Evolutionary conservation across 2,113 vertebrate species (phyloP).

Genomic region (Mustela lutreola): DNA sequence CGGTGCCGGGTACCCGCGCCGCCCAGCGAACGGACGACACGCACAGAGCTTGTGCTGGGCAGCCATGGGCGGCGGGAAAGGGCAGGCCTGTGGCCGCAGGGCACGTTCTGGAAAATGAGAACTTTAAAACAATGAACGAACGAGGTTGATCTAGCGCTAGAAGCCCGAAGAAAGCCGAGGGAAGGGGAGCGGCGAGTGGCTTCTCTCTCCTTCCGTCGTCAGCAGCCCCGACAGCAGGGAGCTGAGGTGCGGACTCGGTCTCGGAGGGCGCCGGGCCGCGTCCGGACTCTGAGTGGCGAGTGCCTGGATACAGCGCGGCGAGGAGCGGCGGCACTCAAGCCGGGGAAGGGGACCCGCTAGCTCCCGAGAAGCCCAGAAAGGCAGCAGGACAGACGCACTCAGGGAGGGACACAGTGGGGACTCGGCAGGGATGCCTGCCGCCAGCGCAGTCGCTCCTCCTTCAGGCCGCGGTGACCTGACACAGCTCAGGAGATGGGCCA

Average conservation of each 20-base stretch:
- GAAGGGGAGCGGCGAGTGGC: neutral
- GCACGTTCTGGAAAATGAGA: neutral
- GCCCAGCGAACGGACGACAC: neutral
- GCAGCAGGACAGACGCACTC: rapidly evolving
- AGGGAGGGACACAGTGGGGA: neutral
- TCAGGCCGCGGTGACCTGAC: no score
- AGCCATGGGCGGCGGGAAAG: neutral
- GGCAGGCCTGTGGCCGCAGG: no score
- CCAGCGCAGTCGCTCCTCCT: neutral
- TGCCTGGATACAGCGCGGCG: rapidly evolving
- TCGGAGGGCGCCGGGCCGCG: rapidly evolving
- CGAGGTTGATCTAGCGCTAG: rapidly evolving
- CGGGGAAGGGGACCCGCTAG: neutral
- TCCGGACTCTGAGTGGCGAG: neutral
- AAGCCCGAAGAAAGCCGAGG: neutral
- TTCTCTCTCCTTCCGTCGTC: neutral
- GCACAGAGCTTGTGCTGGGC: rapidly evolving
- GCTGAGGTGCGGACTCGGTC: neutral
- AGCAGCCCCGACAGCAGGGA: neutral
- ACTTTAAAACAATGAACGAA: no score
- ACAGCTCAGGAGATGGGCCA: neutral
- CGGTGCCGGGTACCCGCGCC: no score
- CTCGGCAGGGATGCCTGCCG: neutral
- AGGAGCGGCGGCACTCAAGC: neutral
- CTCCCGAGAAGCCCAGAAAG: rapidly evolving